Conservation (phyloP, 2,113 vertebrate species). For the Fulmarus glacialis region DNA sequence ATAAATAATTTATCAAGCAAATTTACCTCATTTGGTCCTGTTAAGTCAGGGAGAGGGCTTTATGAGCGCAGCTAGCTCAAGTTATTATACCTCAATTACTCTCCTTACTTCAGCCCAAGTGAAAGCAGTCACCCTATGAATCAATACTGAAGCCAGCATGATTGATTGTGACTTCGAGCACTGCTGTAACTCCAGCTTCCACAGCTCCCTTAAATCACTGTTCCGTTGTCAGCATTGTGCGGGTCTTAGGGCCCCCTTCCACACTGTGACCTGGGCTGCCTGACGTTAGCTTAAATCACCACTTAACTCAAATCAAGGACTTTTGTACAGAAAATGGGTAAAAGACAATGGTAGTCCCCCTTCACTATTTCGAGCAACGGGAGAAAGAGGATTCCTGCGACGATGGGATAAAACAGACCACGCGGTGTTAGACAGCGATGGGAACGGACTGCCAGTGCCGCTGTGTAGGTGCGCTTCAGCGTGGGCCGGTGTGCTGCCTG, state of each 20-base stretch:
- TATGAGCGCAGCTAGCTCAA: neutral
- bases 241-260: neutral
- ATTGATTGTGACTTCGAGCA: neutral
- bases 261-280: neutral
- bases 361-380: fast-evolving
- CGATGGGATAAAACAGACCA: neutral
- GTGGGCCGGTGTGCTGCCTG: fast-evolving
- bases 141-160: neutral
- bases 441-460: neutral
- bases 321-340: neutral
- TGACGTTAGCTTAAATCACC: neutral
- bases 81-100: neutral
- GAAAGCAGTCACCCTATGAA: neutral
- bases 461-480: neutral
- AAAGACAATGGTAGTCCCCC: neutral
- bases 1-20: neutral
- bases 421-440: neutral
- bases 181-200: neutral
- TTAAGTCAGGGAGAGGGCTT: neutral
- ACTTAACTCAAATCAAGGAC: neutral
- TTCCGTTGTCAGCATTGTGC: neutral
- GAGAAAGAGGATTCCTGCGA: neutral
- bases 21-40: neutral
- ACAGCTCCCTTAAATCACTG: neutral
- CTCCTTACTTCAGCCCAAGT: neutral